Conservation (phyloP, 1,140 invertebrate genomes). For the Drosophila sturtevanti region DNA sequence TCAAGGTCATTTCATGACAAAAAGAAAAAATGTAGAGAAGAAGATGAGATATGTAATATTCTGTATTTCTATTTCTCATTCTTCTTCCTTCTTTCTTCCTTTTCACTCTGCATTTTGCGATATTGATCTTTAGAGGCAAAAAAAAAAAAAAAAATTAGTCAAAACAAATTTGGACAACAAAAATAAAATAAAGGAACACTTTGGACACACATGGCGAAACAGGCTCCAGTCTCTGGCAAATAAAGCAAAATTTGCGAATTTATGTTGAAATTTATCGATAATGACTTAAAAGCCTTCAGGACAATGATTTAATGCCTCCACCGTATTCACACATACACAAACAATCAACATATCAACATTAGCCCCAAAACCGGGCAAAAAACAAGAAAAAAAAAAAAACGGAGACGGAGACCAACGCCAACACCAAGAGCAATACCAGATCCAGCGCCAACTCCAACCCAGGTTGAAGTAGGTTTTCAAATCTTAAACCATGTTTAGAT, state of each 20-base stretch:
- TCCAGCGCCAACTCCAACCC: constrained; percentile 17
- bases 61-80: neutral
- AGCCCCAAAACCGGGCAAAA: constrained; percentile 9
- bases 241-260: constrained; percentile 81
- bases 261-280: constrained; percentile 83
- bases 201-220: constrained; percentile 43
- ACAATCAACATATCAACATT: constrained; percentile 25
- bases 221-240: constrained; percentile 59
- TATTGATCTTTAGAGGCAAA: constrained; percentile 28
- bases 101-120: constrained; percentile 5
- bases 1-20: constrained; percentile 70
- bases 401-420: constrained; percentile 15
- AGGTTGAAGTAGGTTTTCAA: constrained; percentile 70
- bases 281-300: constrained; percentile 83
- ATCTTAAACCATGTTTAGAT: constrained; percentile 80
- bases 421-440: constrained; percentile 36
- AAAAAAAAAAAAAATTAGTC: constrained; percentile 63
- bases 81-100: neutral
- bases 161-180: constrained; percentile 47
- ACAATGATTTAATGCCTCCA: constrained; percentile 81
- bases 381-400: neutral
- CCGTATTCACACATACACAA: constrained; percentile 60
- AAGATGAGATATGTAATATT: constrained; percentile 9
- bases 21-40: constrained; percentile 48
- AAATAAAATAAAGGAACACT: constrained; percentile 17